Percentiles rank a stretch among this genome's conserved stretches.
Evolutionary conservation across 1,140 invertebrate species (phyloP).

Genomic region (Macrobrachium rosenbergii): DNA sequence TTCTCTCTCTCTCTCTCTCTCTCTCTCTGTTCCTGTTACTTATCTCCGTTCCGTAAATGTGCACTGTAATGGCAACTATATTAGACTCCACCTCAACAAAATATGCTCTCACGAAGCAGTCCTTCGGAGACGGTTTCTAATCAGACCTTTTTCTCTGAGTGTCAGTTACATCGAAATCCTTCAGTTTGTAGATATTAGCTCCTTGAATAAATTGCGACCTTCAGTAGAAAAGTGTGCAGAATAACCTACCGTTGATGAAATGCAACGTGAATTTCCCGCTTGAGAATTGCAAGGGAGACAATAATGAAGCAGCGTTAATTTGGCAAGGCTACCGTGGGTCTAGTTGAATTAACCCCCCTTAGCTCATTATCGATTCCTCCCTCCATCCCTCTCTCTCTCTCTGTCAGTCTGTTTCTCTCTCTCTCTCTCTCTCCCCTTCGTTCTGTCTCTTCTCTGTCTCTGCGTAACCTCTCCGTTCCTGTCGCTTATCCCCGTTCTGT

Average conservation of each 20-base stretch:
- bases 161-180: too few species aligned
- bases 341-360: not conserved
- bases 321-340: not conserved
- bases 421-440: not conserved
- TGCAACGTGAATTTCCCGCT: too few species aligned
- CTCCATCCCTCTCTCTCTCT: not conserved
- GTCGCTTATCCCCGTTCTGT: not conserved
- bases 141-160: too few species aligned
- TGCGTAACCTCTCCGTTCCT: not conserved
- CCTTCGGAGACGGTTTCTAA: too few species aligned
- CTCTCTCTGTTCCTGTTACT: conserved; percentile 1
- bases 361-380: not conserved
- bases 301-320: not conserved
- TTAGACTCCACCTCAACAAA: not conserved
- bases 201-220: too few species aligned
- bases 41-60: not conserved
- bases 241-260: too few species aligned
- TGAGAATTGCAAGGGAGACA: too few species aligned
- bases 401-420: too few species aligned
- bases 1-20: conserved; percentile 5
- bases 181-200: too few species aligned
- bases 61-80: not conserved
- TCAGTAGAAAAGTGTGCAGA: too few species aligned
- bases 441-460: conserved; percentile 10
- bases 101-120: too few species aligned